A percentile compares a stretch with the other conserved stretches of the same genome.
Evolutionary conservation across 2,888 invertebrate genomes (phyloP).

Genomic region (Drosophila eohydei): DNA sequence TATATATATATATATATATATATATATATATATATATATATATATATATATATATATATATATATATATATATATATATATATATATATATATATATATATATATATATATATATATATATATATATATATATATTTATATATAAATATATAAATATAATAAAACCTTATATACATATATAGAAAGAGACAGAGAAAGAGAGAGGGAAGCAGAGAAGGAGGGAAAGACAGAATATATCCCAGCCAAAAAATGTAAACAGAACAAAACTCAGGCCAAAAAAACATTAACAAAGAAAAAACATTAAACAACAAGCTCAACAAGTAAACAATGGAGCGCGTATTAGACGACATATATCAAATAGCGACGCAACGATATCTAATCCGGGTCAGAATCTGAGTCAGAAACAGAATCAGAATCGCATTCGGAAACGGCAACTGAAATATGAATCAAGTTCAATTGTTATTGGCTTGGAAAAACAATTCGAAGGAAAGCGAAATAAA

Average conservation of each 20-base stretch:
- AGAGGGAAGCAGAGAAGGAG: background rate
- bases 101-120: background rate
- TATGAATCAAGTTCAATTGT: slow-evolving; percentile 2
- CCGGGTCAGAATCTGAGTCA: background rate
- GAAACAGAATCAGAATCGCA: background rate
- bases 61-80: background rate
- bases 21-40: background rate
- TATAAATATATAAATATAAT: background rate
- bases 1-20: background rate
- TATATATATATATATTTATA: no score
- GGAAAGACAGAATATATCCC: slow-evolving; percentile 9
- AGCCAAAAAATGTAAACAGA: slow-evolving; percentile 34
- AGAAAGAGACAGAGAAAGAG: background rate
- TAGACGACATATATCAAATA: slow-evolving; percentile 3
- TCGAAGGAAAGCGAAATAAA: background rate
- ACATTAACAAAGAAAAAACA: background rate
- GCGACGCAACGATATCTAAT: background rate
- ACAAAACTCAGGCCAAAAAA: slow-evolving; percentile 1
- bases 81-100: background rate
- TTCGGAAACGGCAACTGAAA: background rate
- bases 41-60: background rate
- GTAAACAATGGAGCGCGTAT: slow-evolving; percentile 13
- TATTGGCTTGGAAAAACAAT: background rate
- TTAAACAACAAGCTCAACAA: slow-evolving; percentile 4
- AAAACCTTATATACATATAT: background rate